phyloP scores from a whole-genome alignment of 2,797 vertebrate genomes.

The Crocidura indochinensis region DNA sequence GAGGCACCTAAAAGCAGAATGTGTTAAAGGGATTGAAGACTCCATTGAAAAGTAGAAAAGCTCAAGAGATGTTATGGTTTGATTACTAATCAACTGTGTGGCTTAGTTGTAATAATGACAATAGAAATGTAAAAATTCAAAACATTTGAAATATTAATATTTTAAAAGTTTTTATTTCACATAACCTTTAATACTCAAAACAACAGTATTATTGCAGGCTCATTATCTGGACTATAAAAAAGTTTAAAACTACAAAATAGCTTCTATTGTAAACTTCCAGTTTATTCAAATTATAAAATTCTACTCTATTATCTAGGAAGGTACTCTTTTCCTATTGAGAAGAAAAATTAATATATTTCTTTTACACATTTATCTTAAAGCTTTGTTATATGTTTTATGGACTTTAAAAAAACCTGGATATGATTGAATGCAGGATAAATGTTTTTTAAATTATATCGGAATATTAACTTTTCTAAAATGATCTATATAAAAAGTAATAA shows the following conservation, averaged over 20 bases:
- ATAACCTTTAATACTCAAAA: neutral
- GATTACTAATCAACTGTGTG: neutral
- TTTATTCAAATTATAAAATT: neutral
- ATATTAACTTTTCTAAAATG: neutral
- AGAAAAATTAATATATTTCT: neutral
- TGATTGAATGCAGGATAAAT: neutral
- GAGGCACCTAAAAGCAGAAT: conserved; percentile 36
- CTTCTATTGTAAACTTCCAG: neutral
- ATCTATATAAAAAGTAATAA: neutral
- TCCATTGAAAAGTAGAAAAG: neutral
- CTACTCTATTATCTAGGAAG: neutral
- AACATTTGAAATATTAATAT: neutral
- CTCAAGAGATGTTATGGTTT: neutral
- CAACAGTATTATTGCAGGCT: neutral
- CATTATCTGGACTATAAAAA: neutral
- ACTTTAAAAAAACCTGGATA: too few relatives aligned
- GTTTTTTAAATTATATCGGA: neutral
- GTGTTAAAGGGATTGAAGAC: neutral
- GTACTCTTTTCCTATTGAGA: neutral
- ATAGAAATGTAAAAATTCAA: neutral
- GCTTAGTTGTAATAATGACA: neutral
- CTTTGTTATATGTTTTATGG: too few relatives aligned
- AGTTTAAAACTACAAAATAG: neutral
- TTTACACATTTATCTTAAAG: conserved; percentile 10
- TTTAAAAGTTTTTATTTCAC: neutral